Evolutionary conservation across 2,797 vertebrate species (phyloP).

Genomic region (Propithecus perrieri): DNA sequence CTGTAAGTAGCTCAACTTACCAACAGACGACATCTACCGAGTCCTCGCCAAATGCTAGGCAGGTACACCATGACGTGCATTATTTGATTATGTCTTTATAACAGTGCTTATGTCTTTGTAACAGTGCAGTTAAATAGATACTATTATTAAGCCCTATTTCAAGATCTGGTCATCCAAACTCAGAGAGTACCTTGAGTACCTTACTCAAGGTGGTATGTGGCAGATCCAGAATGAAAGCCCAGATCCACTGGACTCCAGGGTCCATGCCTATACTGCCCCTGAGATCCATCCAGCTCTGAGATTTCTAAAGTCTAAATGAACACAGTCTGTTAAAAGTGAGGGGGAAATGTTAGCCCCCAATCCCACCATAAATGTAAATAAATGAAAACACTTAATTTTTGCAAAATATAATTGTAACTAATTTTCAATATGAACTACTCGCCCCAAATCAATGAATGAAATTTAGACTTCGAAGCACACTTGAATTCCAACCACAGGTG

Average conservation of each 20-base stretch:
- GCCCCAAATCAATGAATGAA: not conserved
- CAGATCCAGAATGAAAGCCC: not conserved
- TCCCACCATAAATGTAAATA: not conserved
- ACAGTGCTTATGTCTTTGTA: fast-evolving
- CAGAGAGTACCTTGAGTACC: not conserved
- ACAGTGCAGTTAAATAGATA: not conserved
- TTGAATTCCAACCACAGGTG: not conserved
- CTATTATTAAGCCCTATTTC: not conserved
- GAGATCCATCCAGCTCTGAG: not conserved
- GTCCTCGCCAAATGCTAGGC: not conserved
- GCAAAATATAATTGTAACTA: too few species aligned
- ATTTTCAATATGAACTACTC: not conserved
- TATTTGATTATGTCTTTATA: fast-evolving
- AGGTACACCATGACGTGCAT: not conserved
- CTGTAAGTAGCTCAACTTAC: fast-evolving
- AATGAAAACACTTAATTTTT: not conserved
- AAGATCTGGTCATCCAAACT: not conserved
- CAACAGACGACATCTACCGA: too few species aligned
- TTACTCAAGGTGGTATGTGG: not conserved
- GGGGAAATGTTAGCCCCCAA: too few species aligned
- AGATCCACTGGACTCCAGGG: too few species aligned
- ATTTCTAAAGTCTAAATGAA: not conserved
- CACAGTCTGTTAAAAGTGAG: not conserved
- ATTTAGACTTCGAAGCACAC: not conserved
- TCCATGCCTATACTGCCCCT: not conserved